phyloP scores from a whole-genome alignment of 2,797 vertebrate genomes.

The Anas acuta region DNA sequence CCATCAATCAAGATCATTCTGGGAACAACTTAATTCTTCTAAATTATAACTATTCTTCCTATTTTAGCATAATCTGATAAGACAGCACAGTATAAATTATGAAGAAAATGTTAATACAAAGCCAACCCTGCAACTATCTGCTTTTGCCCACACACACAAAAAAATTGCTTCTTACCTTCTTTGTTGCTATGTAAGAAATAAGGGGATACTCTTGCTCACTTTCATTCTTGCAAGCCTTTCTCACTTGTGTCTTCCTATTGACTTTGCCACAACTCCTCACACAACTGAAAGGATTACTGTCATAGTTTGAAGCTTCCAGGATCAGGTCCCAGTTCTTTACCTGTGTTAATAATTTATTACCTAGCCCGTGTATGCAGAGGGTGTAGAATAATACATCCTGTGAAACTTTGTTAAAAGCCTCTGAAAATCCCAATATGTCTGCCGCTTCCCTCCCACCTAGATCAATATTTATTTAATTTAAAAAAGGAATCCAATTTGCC shows the following conservation, averaged over 20 bases:
- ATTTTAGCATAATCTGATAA: background rate
- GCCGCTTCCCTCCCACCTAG: constrained; percentile 44
- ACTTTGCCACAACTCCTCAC: background rate
- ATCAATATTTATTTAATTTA: constrained; percentile 77
- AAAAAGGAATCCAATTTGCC: constrained; percentile 71
- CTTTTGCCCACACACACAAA: background rate
- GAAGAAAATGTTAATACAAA: background rate
- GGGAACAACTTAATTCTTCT: background rate
- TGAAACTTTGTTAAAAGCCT: constrained; percentile 54
- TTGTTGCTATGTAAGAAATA: background rate
- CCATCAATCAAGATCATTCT: background rate
- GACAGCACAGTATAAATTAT: background rate
- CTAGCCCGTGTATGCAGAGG: background rate
- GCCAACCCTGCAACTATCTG: background rate
- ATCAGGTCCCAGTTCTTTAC: constrained; percentile 30
- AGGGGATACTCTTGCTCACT: background rate
- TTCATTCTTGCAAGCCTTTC: background rate
- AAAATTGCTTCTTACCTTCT: background rate
- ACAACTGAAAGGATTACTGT: background rate
- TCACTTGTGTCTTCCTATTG: background rate
- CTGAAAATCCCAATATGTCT: constrained; percentile 55
- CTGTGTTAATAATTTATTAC: constrained; percentile 60
- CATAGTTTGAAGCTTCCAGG: constrained; percentile 8
- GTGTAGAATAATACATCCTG: constrained; percentile 47
- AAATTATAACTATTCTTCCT: background rate